These are phyloP conservation scores for Scaptomyza hsui DNA, from an alignment of 1,140 invertebrate species.

Conservation along the genomic window DNA sequence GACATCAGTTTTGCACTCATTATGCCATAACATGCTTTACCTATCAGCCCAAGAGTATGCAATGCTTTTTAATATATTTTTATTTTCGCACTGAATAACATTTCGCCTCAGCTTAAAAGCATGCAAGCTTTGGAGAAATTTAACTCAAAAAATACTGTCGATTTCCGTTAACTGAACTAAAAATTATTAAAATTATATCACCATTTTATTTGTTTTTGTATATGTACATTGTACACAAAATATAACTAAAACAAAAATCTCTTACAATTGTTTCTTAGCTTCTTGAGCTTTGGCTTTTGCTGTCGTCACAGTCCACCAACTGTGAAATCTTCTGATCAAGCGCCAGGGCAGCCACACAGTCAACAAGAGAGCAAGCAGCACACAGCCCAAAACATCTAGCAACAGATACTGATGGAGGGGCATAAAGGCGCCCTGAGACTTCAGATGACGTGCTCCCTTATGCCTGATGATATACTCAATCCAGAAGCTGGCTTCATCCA, in stretches of 20 bases:
- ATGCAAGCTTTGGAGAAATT: slow-evolving; percentile 10
- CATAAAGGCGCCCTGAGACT: slow-evolving; percentile 83
- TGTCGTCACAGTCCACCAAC: slow-evolving; percentile 43
- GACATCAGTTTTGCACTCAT: no score
- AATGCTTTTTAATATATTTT: not conserved
- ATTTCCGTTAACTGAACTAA: not conserved
- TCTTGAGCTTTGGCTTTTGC: slow-evolving; percentile 22
- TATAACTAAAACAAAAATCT: slow-evolving; percentile 8
- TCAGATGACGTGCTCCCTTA: slow-evolving; percentile 84
- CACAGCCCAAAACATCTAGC: slow-evolving; percentile 84
- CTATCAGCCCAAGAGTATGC: slow-evolving; percentile 9
- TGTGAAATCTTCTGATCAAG: slow-evolving; percentile 44
- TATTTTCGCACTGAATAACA: no score
- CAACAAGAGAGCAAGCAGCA: slow-evolving; percentile 45
- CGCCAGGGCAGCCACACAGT: slow-evolving; percentile 69
- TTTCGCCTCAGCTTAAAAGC: slow-evolving; percentile 7
- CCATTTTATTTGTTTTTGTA: slow-evolving; percentile 42
- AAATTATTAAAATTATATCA: slow-evolving; percentile 58
- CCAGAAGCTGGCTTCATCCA: slow-evolving; percentile 86
- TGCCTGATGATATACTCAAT: slow-evolving; percentile 86
- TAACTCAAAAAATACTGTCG: no score
- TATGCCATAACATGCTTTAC: no score
- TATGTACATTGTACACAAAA: no score
- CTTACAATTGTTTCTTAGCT: slow-evolving; percentile 52
- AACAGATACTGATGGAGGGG: slow-evolving; percentile 85